A percentile compares a stretch with the other conserved stretches of the same genome.
These are phyloP conservation scores for Synergus itoensis DNA, from an alignment of 2,888 invertebrate species.

Conservation along the genomic window DNA sequence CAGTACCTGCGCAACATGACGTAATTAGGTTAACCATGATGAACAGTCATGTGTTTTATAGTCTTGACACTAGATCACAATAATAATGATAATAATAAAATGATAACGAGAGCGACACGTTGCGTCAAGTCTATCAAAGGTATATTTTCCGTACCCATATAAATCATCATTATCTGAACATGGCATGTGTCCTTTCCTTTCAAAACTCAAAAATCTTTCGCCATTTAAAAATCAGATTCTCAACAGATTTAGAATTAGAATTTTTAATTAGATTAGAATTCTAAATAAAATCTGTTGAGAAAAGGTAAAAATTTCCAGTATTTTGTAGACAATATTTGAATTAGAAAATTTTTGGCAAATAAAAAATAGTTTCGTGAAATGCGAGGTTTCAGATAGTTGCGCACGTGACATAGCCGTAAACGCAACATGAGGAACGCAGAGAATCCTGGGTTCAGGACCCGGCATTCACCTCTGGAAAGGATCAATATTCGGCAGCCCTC, in stretches of 20 bases:
- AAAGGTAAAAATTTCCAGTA: no score
- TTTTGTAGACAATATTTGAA: no score
- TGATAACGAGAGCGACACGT: not conserved
- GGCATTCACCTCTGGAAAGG: constrained; percentile 61
- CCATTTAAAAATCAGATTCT: no score
- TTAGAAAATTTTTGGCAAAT: not conserved
- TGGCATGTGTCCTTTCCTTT: no score
- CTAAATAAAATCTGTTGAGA: no score
- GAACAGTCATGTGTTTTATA: constrained; percentile 56
- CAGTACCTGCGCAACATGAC: constrained; percentile 48
- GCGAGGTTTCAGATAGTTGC: constrained; percentile 22
- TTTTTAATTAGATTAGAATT: no score
- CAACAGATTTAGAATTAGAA: no score
- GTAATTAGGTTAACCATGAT: constrained; percentile 67
- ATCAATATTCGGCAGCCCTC: constrained; percentile 73
- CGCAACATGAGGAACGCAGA: constrained; percentile 52
- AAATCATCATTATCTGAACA: no score
- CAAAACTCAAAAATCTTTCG: no score
- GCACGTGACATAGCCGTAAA: constrained; percentile 47
- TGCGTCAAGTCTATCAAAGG: not conserved
- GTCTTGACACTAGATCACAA: not conserved
- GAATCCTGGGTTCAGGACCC: constrained; percentile 57
- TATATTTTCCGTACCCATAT: no score
- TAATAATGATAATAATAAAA: constrained; percentile 12
- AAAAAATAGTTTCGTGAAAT: not conserved